Base-by-base conservation (phyloP, 2,888 invertebrate species). In the Criorhina ranunculi region DNA sequence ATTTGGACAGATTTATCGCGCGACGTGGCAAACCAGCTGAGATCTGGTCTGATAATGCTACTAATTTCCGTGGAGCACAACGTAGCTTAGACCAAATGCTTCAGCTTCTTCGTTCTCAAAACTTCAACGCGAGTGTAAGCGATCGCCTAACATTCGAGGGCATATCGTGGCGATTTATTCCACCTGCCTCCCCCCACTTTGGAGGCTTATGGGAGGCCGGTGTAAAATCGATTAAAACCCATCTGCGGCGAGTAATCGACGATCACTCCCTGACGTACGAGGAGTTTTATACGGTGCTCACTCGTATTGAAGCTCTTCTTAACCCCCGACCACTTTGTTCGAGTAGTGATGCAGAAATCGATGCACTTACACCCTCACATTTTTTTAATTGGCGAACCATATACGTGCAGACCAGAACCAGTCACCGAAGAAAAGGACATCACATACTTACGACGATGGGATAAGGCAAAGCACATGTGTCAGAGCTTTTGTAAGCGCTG, bases 1-100 rank as follows among this genome's bases (percentile, higher is more conserved):
- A 35, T 9, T 19, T 57, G 33, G 35, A 35, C n/a, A 12, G 35
- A 17, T 57, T 57, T 40, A 35, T 57, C 12, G 35, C 57, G 12
- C 33, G 57, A 33, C 24, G 40, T 37, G 35, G 57, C 11, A 57
- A 57, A n/a, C 57, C 37, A 9, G 9, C 12, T 17, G 8, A 40
- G 8, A 33, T 57, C 24, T 24, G 24, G 24, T 24, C 24, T 1
- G 24, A 24, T 24, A 24, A 9, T 35, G 35, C 35, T 5, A 57
- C 24, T 4, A 24, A 24, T 24, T 57, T 57, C 8, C 57, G 57
- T 12, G 31, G 17, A 19, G 40, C 37, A 5, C 37, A 35, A 31
- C 59, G 40, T 19, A 24, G 17, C 15, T 8, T 35, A 15, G 55
- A 24, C 4, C 24, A 4, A 24, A 24, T 24, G 24, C 24, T 1